These are phyloP conservation scores for Turritopsis dohrnii DNA, from an alignment of 30 jellyfish, hydroid and myxozoan genomes.

Conservation along the genomic window DNA sequence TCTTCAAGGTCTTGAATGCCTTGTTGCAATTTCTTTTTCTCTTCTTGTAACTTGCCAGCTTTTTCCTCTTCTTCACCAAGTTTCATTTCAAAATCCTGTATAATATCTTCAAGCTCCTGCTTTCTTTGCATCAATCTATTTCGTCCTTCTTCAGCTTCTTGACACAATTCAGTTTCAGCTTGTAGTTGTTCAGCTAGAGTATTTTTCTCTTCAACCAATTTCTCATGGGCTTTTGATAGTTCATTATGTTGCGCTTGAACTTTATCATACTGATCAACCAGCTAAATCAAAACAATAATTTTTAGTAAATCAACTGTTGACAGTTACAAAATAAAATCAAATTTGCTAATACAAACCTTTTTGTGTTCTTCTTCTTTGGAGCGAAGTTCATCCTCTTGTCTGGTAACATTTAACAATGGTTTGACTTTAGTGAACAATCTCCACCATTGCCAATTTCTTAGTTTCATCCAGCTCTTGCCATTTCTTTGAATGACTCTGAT, in stretches of 20 bases:
- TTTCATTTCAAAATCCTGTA: slow-evolving; percentile 76
- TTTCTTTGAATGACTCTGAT: slow-evolving; percentile 94
- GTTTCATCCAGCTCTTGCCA: slow-evolving; percentile 88
- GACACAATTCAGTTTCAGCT: slow-evolving; percentile 96
- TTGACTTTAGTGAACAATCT: slow-evolving; percentile 95
- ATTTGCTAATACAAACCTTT: slow-evolving; percentile 34
- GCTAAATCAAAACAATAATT: slow-evolving; percentile 4
- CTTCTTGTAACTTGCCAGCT: slow-evolving; percentile 58
- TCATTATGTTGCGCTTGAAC: slow-evolving; percentile 76
- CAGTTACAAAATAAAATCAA: not conserved
- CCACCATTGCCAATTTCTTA: slow-evolving; percentile 99
- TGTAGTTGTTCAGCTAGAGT: slow-evolving; percentile 84
- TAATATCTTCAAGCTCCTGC: slow-evolving; percentile 90
- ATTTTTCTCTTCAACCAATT: slow-evolving; percentile 79
- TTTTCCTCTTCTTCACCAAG: slow-evolving; percentile 90
- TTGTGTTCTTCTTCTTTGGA: slow-evolving; percentile 85
- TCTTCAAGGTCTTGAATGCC: slow-evolving; percentile 95
- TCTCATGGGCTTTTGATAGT: slow-evolving; percentile 58
- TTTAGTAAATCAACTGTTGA: not conserved
- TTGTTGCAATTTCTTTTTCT: slow-evolving; percentile 78
- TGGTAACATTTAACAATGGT: slow-evolving; percentile 97
- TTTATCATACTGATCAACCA: slow-evolving; percentile 60
- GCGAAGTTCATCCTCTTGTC: slow-evolving; percentile 98
- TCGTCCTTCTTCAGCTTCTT: slow-evolving; percentile 96
- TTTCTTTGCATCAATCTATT: slow-evolving; percentile 63